Base-by-base conservation (phyloP, 35 echinoderm and acorn worm species). In the Apostichopus japonicus region DNA sequence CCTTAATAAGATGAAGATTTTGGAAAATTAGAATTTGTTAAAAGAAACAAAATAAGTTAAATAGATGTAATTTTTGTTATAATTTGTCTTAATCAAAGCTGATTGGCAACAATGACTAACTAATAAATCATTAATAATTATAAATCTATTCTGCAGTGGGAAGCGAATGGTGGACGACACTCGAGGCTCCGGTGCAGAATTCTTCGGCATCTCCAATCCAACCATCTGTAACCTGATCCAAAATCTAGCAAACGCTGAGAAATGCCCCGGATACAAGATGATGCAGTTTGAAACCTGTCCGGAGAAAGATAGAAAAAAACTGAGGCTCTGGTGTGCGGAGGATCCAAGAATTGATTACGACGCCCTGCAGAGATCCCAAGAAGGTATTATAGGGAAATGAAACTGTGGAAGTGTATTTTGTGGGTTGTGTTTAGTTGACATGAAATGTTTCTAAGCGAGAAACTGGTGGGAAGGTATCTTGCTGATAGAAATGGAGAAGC, bases 141-240 rank as follows among this genome's bases (percentile, higher is more conserved):
- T 44, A 44, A 44, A 44, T n/a, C 16, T 23, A 0, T 75, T 6
- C 71, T 15, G 59, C 79, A 96, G 95, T 56, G 80, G 92, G 19
- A 96, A 77, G 67, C 80, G 81, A 56, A 54, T 96, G 1, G 79
- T 94, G 1, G 77, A 90, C 14, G 33, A 87, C 9, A 63, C 76
- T 15, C 7, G 87, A 57, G 97, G 93, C 19, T 83, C 86, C 10
- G 95, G 94, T 1, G 80, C 93, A 22, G 97, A 96, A 55, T 98
- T 98, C 65, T 98, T 98, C 79, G 97, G 97, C 17, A 94, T 98
- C 80, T 94, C 95, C 6, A 93, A 98, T 71, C 97, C 97, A 5
- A 98, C 97, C 86, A 96, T 98, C 79, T 93, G 95, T 23, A 98
- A 98, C 81, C 88, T 98, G 10, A 96, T 98, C 63, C 97, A 98